These are phyloP conservation scores for Cinara cedri DNA, from an alignment of 2,888 invertebrate species.

Conservation along the genomic window DNA sequence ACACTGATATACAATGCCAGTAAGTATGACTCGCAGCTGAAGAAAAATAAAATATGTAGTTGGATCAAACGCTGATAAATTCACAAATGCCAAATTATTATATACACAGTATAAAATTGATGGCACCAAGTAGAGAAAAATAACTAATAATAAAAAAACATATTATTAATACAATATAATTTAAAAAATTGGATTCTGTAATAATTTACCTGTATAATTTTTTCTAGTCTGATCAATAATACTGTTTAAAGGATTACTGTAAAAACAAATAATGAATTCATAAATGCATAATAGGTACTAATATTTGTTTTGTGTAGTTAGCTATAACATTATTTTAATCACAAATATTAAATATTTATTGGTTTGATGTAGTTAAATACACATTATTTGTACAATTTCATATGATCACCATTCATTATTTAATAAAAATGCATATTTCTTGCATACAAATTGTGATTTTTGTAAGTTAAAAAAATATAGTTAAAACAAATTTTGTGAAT, in stretches of 20 bases:
- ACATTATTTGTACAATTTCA: too few species aligned
- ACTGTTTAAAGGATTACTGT: constrained; percentile 32
- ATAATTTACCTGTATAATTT: constrained; percentile 31
- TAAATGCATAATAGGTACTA: too few species aligned
- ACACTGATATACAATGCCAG: constrained; percentile 86
- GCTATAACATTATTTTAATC: too few species aligned
- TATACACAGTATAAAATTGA: constrained; percentile 90
- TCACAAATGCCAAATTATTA: constrained; percentile 91
- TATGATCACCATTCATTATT: too few species aligned
- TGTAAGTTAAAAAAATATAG: too few species aligned
- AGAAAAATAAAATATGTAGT: constrained; percentile 90
- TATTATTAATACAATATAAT: background rate
- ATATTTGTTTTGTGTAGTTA: too few species aligned
- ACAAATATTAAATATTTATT: too few species aligned
- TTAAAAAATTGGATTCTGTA: background rate
- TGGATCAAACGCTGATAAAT: constrained; percentile 89
- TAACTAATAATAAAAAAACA: constrained; percentile 68
- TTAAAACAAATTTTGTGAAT: too few species aligned
- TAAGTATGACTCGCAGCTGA: constrained; percentile 89
- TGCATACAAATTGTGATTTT: too few species aligned
- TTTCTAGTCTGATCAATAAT: constrained; percentile 34
- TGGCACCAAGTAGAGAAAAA: constrained; percentile 86
- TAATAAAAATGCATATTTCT: too few species aligned
- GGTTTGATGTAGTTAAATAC: too few species aligned
- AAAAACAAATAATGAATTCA: background rate